Conservation (phyloP, 2,888 invertebrate genomes). For the Carcina quercana region DNA sequence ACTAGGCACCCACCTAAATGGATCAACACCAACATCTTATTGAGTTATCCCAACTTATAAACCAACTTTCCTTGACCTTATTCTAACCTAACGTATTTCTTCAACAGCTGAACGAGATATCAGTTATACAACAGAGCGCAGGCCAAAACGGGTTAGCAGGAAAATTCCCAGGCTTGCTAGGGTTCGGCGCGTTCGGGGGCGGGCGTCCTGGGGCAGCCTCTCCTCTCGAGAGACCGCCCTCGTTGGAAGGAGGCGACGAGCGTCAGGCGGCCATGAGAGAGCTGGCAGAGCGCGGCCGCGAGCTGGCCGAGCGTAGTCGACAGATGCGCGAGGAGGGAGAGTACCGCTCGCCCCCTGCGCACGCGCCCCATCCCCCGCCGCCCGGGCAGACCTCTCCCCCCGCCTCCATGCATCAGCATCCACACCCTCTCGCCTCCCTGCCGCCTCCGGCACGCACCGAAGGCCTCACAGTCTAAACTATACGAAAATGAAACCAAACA, state of each 20-base stretch:
- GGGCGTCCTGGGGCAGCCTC: constrained; percentile 72
- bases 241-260: constrained; percentile 59
- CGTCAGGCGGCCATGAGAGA: constrained; percentile 67
- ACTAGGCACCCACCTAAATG: no score
- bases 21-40: no score
- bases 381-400: constrained; percentile 49
- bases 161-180: constrained; percentile 84
- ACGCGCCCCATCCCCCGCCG: constrained; percentile 54
- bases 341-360: constrained; percentile 56
- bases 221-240: constrained; percentile 61
- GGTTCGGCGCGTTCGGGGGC: constrained; percentile 82
- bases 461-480: constrained; percentile 80
- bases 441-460: constrained; percentile 80
- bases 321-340: constrained; percentile 66
- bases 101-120: constrained; percentile 85
- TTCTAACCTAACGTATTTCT: no score
- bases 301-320: constrained; percentile 65
- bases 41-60: no score
- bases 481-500: constrained; percentile 25
- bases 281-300: constrained; percentile 70
- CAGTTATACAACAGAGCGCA: constrained; percentile 83
- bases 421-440: constrained; percentile 70
- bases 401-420: constrained; percentile 57
- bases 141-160: constrained; percentile 80
- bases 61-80: background rate